Conservation (phyloP, 2,797 vertebrate species). For the Argya squamiceps region DNA sequence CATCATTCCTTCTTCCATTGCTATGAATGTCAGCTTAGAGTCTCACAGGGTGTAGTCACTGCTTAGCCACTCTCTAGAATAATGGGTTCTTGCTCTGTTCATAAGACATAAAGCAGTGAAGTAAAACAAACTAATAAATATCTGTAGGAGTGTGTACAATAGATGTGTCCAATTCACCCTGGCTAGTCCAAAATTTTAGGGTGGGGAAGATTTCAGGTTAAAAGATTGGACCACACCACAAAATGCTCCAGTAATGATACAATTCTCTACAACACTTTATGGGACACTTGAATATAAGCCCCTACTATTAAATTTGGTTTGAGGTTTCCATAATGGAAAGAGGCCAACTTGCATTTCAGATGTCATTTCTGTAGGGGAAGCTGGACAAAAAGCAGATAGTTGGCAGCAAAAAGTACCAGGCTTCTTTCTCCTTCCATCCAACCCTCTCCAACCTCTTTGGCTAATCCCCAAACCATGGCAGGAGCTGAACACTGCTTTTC, state of each 20-base stretch:
- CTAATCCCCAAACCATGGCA: conserved; percentile 52
- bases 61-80: background rate
- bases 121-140: background rate
- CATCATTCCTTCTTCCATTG: background rate
- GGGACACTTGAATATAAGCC: conserved; percentile 23
- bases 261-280: conserved; percentile 15
- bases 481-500: conserved; percentile 46
- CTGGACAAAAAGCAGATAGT: conserved; percentile 58
- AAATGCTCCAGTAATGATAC: conserved; percentile 35
- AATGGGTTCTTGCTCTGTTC: background rate
- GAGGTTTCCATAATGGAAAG: conserved; percentile 43
- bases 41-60: fast-evolving
- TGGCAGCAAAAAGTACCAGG: conserved; percentile 48
- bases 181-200: background rate
- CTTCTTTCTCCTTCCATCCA: conserved; percentile 28
- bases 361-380: conserved; percentile 43
- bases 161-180: background rate
- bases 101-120: background rate
- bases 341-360: conserved; percentile 43
- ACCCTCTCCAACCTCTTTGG: conserved; percentile 40
- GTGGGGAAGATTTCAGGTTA: background rate
- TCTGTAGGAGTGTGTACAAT: background rate
- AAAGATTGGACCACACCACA: conserved; percentile 11
- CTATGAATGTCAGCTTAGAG: background rate
- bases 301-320: conserved; percentile 42